Evolutionary conservation across 2,888 invertebrate genomes (phyloP), one percentile per base, ranked within the genome.

Genomic region (Operophtera brumata): DNA sequence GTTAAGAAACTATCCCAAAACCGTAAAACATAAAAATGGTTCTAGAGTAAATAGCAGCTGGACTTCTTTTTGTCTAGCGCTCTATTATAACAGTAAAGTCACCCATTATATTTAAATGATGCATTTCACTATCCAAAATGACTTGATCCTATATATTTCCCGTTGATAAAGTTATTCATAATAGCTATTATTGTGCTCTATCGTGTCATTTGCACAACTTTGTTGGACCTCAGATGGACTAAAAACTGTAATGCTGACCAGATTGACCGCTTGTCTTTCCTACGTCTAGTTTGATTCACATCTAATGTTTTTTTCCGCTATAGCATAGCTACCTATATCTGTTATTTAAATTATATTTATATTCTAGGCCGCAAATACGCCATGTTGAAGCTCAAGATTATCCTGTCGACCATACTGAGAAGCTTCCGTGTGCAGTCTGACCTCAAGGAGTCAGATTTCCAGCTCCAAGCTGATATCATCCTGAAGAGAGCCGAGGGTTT

Each of bases 401-500:
- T 95, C 57, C 87, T 95, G 13, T 94, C 95, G 6, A 95, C 95
- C 53, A 93, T 95, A 67, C 75, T 95, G 65, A 92, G 95, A 67
- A 94, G 93, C 75, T 95, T 93, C 91, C 92, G 91, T 55, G 91
- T 95, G n/a, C 75, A 91, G 55, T 94, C 94, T 5, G 93, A 94
- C 73, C 81, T 93, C 14, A 91, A 91, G 51, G 94, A 95, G 70
- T 82, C 91, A 14, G 94, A 95, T 66, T 95, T 94, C 81, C 90
- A 92, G 73, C 90, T 95, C 12, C 94, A 94, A 80, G 94, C 93
- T 36, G 95, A 95, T 75, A 94, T 95, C 62, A 95, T 95, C 69
- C 81, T 95, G 57, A 95, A 95, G 80, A 92, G 95, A 46, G 92
- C 93, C 37, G 95, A 95, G 77, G 95, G 95, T 6, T 95, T 95